Base-by-base conservation (phyloP, 2,888 invertebrate species). In the Meiosimyza decipiens region DNA sequence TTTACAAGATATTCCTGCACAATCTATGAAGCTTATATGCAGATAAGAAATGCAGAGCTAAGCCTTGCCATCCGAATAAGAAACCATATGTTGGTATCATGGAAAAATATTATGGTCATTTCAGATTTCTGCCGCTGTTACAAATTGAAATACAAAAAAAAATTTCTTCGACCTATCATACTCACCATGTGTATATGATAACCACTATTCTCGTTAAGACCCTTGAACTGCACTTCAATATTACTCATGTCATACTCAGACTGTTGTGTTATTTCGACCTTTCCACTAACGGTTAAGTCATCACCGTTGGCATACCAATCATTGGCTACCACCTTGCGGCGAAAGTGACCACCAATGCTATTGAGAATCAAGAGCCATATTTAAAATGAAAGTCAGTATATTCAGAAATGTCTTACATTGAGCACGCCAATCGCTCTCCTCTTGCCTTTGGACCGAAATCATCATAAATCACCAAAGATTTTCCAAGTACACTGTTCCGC, bases 281-380 rank as follows among this genome's bases (percentile, higher is more conserved):
- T 92, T 12, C 96, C 96, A 81, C 89, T 90, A 22, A 94, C 88
- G 0, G 89, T 86, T 52, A 91, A 86, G 0, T 88, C 86, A 73
- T 90, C 90, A 0, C 94, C 94, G 86, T 95, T 95, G 6, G 94
- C 93, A 86, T 94, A 95, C 96, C 96, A 96, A 81, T 95, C 94
- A 80, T 91, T 92, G 0, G 92, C 93, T 1, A 96, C 95, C 0
- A 93, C 95, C 87, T 96, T 96, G 73, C 94, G 90, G 9, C 94
- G 90, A 80, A 92, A 92, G 9, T 93, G 89, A 0, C 93, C 92
- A 69, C 89, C 90, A 76, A 96, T 91, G 71, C 95, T 95, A 82
- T 11, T 87, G 83, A 73, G 15, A 47, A 54, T 13, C 7, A 16
- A 47, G 47, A n/a, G 2, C 0, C 16, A 18, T 11, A 47, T 51